Base-by-base conservation (phyloP, 2,888 invertebrate genomes). In the Digitonthophagus gazella region DNA sequence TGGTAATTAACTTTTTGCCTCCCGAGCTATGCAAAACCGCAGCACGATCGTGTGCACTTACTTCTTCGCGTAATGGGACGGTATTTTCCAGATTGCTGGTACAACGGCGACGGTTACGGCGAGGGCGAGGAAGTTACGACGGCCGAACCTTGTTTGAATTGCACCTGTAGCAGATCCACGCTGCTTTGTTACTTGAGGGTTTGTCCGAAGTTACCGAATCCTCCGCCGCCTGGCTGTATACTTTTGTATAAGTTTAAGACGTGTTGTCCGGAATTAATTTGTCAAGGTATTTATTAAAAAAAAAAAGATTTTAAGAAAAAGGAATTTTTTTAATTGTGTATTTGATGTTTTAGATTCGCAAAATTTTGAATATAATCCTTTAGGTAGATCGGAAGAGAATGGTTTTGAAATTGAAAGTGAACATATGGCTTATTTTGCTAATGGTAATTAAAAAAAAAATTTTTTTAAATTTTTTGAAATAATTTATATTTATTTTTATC, bases 261-360 rank as follows among this genome's bases (percentile, higher is more conserved):
- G 64, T 95, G 95, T 83, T 95, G 95, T 80, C 89, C 93, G 0
- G 89, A 92, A 78, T 83, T 95, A 73, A 87, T 91, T 67, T 95
- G 95, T 80, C 87, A 89, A 77, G 90, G 92, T 87, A n/a, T n/a
- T n/a, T n/a, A n/a, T n/a, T n/a, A n/a, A n/a, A n/a, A n/a, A 63
- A 14, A 64, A 5, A 11, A 18, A 8, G 16, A n/a, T n/a, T 44
- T 56, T 54, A 16, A 15, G 22, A 28, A 6, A 15, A 67, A 54
- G 14, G 28, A 19, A 18, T 8, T 61, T 20, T 19, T n/a, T 58
- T 61, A 18, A 57, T 44, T n/a, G 18, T 22, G 58, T 5, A 11
- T 15, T n/a, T 65, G 2, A 1, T 54, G 20, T n/a, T 71, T 63
- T 64, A 71, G 70, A 70, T 54, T 55, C 58, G 2, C 67, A 67